Conservation (phyloP, 1,140 invertebrate species). For the Antheraea mylitta region DNA sequence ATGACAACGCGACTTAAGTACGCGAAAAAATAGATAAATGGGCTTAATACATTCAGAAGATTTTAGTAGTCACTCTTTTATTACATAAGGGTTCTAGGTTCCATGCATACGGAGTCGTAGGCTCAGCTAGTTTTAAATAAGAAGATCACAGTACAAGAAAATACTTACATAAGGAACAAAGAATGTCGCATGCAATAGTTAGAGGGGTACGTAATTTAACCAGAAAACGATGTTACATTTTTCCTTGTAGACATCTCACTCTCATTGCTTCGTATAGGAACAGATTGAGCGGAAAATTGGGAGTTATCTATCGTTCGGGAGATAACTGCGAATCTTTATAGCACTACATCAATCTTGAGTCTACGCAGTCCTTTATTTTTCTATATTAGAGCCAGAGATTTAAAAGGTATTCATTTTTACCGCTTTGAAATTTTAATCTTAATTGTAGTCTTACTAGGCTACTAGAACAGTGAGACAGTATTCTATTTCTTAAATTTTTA, state of each 20-base stretch:
- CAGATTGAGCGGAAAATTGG: slow-evolving; percentile 8
- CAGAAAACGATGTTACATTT: background rate
- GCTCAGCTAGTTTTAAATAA: too few species aligned
- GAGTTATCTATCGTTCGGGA: slow-evolving; percentile 1
- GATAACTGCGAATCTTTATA: background rate
- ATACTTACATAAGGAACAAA: background rate
- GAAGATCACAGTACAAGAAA: too few species aligned
- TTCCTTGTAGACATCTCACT: background rate
- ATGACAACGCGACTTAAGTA: too few species aligned
- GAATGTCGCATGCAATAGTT: background rate
- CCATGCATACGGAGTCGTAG: too few species aligned
- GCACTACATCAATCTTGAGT: slow-evolving; percentile 5
- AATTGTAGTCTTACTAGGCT: background rate
- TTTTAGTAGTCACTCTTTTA: too few species aligned
- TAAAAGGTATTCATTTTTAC: background rate
- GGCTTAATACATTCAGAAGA: too few species aligned
- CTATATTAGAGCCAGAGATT: background rate
- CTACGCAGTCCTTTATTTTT: background rate
- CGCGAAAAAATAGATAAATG: too few species aligned
- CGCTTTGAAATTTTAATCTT: background rate
- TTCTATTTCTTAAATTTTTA: too few species aligned
- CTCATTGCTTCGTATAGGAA: slow-evolving; percentile 1
- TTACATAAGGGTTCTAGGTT: too few species aligned
- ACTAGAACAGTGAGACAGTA: too few species aligned
- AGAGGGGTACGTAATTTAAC: background rate